phyloP scores from a whole-genome alignment of 2,888 invertebrate genomes.

The Caenorhabditis panamensis region DNA sequence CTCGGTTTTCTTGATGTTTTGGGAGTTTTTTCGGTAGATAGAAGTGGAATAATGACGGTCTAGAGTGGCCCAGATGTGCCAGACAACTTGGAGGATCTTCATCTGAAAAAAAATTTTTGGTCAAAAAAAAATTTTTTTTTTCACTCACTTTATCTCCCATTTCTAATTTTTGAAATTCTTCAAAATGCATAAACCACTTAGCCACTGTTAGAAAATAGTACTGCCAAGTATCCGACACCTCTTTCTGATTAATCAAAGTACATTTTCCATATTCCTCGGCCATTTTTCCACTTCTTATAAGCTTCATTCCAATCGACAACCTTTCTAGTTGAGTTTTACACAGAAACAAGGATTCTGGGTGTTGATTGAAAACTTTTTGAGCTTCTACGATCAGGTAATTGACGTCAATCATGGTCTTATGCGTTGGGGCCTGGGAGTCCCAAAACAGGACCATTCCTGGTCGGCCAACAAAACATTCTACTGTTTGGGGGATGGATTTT shows the following conservation, averaged over 20 bases:
- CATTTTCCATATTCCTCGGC: neutral
- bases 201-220: conserved; percentile 48
- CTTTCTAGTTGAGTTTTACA: conserved; percentile 20
- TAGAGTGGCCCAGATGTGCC: conserved; percentile 49
- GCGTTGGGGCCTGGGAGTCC: conserved; percentile 19
- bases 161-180: conserved; percentile 47
- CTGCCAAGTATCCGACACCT: conserved; percentile 42
- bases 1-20: conserved; percentile 14
- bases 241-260: conserved; percentile 5
- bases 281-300: neutral
- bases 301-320: conserved; percentile 29
- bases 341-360: conserved; percentile 7
- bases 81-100: conserved; percentile 48
- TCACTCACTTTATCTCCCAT: conserved; percentile 39
- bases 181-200: conserved; percentile 58
- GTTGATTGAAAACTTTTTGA: conserved; percentile 5
- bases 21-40: conserved; percentile 8
- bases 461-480: conserved; percentile 29
- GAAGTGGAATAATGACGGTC: conserved; percentile 46
- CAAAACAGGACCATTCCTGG: conserved; percentile 37
- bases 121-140: too few relatives aligned
- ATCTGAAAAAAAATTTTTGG: conserved; percentile 36
- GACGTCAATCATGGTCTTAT: conserved; percentile 23
- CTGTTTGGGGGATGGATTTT: conserved; percentile 18
- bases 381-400: conserved; percentile 5